Conservation (phyloP, 2,113 vertebrate species). For the Tyto alba region DNA sequence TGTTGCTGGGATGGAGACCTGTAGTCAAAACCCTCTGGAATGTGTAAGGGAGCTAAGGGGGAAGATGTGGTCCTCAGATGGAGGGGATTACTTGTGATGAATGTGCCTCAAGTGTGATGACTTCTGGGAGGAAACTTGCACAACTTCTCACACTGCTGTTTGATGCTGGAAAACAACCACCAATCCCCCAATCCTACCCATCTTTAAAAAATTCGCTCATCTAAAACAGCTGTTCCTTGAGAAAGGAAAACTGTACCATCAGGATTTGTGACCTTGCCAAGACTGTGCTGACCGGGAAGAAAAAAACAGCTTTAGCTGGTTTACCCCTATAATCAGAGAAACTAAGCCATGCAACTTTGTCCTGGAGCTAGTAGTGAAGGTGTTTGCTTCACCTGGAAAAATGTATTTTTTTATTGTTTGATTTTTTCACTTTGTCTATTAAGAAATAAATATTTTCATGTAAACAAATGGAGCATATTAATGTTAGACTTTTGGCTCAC, state of each 20-base stretch:
- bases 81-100: not conserved
- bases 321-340: not conserved
- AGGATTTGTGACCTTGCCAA: not conserved
- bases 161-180: not conserved
- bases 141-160: not conserved
- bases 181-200: too few relatives aligned
- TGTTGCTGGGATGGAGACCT: not conserved
- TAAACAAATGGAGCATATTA: not conserved
- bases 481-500: not conserved
- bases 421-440: not conserved
- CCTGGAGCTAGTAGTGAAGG: not conserved
- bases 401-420: not conserved
- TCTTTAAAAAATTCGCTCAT: not conserved
- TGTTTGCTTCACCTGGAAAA: not conserved
- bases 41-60: rapidly evolving
- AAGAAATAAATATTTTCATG: not conserved
- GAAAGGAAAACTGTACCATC: not conserved
- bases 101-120: not conserved
- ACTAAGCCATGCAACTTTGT: not conserved
- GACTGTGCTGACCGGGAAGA: not conserved
- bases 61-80: not conserved
- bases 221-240: not conserved
- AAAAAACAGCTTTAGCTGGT: not conserved
- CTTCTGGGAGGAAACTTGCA: not conserved
- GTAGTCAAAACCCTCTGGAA: not conserved